A percentile compares a stretch with the other conserved stretches of the same genome.
Evolutionary conservation across 2,797 vertebrate genomes (phyloP).

Genomic region (Pangasius larnaudii): DNA sequence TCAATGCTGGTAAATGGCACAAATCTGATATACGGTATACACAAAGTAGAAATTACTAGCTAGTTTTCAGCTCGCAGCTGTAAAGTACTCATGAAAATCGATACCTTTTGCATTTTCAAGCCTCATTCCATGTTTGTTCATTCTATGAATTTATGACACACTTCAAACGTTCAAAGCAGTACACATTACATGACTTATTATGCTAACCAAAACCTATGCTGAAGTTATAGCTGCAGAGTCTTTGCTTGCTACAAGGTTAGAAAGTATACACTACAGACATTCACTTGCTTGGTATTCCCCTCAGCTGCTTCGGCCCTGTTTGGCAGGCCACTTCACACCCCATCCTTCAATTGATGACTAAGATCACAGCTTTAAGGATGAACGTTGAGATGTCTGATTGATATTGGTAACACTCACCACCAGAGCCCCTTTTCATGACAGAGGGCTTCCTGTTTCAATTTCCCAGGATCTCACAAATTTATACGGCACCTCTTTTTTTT

Average conservation of each 20-base stretch:
- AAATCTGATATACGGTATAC: neutral
- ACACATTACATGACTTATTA: neutral
- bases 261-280: constrained; percentile 79
- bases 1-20: neutral
- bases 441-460: constrained; percentile 79
- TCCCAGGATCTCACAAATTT: constrained; percentile 72
- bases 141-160: neutral
- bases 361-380: constrained; percentile 72
- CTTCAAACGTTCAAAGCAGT: neutral
- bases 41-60: neutral
- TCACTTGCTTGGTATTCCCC: constrained; percentile 74
- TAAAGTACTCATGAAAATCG: neutral
- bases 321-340: constrained; percentile 71
- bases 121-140: neutral
- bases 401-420: constrained; percentile 74
- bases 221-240: constrained; percentile 68
- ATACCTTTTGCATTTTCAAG: neutral
- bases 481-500: constrained; percentile 54
- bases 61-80: neutral
- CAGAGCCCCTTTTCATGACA: constrained; percentile 70
- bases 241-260: constrained; percentile 80
- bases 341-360: constrained; percentile 77
- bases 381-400: constrained; percentile 75
- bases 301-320: constrained; percentile 69
- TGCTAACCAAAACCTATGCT: neutral